A percentile compares a stretch with the other conserved stretches of the same genome.
These are phyloP conservation scores for Pygmarrhopalites habei DNA, from an alignment of 1,140 invertebrate species.

Conservation along the genomic window DNA sequence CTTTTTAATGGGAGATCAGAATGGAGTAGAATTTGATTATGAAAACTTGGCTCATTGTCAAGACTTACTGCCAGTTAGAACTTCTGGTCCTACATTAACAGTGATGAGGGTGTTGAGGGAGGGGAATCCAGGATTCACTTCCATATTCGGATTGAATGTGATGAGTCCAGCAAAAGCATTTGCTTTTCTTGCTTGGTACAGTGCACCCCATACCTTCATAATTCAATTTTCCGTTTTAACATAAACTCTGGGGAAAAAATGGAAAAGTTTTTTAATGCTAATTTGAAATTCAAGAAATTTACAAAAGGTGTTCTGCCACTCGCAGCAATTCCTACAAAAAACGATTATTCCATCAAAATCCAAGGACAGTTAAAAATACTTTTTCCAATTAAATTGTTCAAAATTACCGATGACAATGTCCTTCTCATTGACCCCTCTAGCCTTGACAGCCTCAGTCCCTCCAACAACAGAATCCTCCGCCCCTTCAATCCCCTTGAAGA, in stretches of 20 bases:
- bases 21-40: no score
- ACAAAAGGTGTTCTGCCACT: slow-evolving; percentile 34
- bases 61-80: slow-evolving; percentile 41
- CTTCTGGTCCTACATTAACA: slow-evolving; percentile 39
- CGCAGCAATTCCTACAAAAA: slow-evolving; percentile 28
- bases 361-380: background rate
- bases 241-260: no score
- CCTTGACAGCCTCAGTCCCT: slow-evolving; percentile 22
- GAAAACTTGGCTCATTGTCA: no score
- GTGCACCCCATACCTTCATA: slow-evolving; percentile 31
- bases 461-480: slow-evolving; percentile 31
- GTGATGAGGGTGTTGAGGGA: slow-evolving; percentile 24
- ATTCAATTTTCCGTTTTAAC: no score
- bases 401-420: slow-evolving; percentile 33
- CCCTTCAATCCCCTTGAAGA: slow-evolving; percentile 26
- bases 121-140: no score
- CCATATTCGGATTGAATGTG: slow-evolving; percentile 28
- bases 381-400: no score
- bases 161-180: slow-evolving; percentile 28
- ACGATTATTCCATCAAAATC: background rate
- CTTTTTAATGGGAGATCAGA: no score
- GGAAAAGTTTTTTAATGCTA: no score
- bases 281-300: no score
- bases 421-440: slow-evolving; percentile 14
- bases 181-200: slow-evolving; percentile 18